Conservation (phyloP, 2,888 invertebrate species). For the Anorthoa munda region DNA sequence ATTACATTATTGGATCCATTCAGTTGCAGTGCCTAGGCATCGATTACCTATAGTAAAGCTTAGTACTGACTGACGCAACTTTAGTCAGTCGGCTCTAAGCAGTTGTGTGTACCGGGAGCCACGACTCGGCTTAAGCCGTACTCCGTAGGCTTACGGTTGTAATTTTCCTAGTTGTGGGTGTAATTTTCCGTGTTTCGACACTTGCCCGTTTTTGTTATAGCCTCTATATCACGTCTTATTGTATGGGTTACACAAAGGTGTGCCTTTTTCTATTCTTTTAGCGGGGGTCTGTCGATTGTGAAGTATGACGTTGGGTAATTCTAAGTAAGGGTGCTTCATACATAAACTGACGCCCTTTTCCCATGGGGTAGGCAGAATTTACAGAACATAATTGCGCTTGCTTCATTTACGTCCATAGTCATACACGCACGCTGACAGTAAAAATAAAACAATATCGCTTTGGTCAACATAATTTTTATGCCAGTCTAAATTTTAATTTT, state of each 20-base stretch:
- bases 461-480: too few species aligned
- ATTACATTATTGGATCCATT: slow-evolving; percentile 1
- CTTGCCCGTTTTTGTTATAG: slow-evolving; percentile 6
- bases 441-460: too few species aligned
- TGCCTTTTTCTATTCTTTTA: background rate
- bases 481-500: background rate
- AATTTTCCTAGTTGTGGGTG: slow-evolving; percentile 23
- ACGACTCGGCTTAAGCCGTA: slow-evolving; percentile 8
- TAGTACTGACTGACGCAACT: background rate
- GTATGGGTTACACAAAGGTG: background rate
- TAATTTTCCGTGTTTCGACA: slow-evolving; percentile 14
- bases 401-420: too few species aligned
- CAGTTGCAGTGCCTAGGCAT: background rate
- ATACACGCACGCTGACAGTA: too few species aligned
- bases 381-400: too few species aligned
- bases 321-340: too few species aligned
- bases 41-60: slow-evolving; percentile 3
- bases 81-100: background rate
- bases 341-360: too few species aligned
- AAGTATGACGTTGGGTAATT: too few species aligned
- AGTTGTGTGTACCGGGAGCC: background rate
- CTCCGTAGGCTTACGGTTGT: slow-evolving; percentile 18
- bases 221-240: slow-evolving; percentile 1
- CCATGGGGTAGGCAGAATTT: too few species aligned
- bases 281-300: background rate